Conservation (phyloP, 2,797 vertebrate genomes). For the Microtus obscurus region DNA sequence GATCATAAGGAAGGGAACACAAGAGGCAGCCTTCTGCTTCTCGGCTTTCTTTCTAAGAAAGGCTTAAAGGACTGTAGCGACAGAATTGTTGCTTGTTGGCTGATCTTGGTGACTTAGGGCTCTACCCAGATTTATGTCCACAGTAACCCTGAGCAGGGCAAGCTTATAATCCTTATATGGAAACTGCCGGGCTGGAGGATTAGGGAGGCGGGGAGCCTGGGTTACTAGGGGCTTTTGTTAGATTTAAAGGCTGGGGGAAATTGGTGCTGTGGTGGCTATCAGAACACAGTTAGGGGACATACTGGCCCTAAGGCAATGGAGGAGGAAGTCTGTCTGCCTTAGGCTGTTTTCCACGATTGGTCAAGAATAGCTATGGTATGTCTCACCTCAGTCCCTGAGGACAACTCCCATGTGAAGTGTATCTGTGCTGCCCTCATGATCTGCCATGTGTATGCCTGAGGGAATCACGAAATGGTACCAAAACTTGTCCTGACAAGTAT, state of each 20-base stretch:
- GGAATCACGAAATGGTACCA: not conserved
- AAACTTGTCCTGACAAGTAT: slow-evolving; percentile 67
- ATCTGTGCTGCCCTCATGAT: not conserved
- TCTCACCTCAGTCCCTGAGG: not conserved
- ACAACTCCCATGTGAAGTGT: not conserved
- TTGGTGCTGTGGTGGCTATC: not conserved
- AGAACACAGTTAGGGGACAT: not conserved
- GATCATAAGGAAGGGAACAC: not conserved
- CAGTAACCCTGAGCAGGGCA: not conserved
- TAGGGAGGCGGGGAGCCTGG: not conserved
- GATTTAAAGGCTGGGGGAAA: slow-evolving; percentile 34
- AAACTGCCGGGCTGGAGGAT: not conserved
- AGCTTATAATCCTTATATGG: slow-evolving; percentile 66
- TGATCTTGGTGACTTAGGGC: slow-evolving; percentile 21
- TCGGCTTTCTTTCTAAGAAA: not conserved
- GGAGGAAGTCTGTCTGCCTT: not conserved
- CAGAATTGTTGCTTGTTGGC: not conserved
- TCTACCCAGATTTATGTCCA: slow-evolving; percentile 29
- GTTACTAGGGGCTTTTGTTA: not conserved
- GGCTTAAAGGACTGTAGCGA: slow-evolving; percentile 1
- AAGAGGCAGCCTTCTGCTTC: not conserved
- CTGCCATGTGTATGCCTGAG: not conserved
- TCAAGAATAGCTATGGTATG: not conserved
- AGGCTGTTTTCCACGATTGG: not conserved
- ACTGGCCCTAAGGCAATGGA: not conserved